Base-by-base conservation (phyloP, 1,140 invertebrate genomes). In the Venturia canescens region DNA sequence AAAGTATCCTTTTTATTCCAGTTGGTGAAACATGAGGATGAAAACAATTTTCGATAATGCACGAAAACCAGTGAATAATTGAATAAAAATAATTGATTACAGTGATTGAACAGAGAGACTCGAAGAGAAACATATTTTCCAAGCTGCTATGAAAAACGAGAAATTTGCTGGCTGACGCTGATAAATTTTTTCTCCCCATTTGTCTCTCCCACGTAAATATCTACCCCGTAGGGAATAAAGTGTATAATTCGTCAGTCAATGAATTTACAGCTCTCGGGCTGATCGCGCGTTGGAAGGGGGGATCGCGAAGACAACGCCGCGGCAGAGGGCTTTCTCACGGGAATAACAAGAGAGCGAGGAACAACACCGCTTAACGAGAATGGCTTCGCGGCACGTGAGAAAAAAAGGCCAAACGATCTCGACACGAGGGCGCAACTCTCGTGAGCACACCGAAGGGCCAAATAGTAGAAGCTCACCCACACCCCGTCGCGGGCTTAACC, bases 161-260 rank as follows among this genome's bases (percentile, higher is more conserved):
- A 44, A 44, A 57, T 23, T 57, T 21, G 53, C 18, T 21, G 53
- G 18, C 18, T 23, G 18, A 57, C 53, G 50, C 48, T 48, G 31
- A 27, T 3, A 26, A 27, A 74, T 16, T 26, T 3, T 26, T 7
- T n/a, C 29, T n/a, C 15, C 38, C 27, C 27, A 38, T 82, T 82
- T 80, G 84, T 44, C 7, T 72, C 26, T 60, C 66, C 1, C 23
- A 7, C 63, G 34, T 26, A 38, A 11, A 53, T 27, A 70, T 27
- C 66, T 4, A 3, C 34, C n/a, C 29, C 80, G 74, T 23, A 77
- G 80, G 50, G 83, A 86, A 86, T 82, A 63, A 60, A 82, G 79
- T 83, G 88, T 87, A 89, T 90, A 91, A n/a, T 91, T 91, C 88
- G 86, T 86, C 89, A 87, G 89, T 91, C 89, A 91, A 91, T 91